Base-by-base conservation (phyloP, 2,113 vertebrate genomes). In the Hymenochirus boettgeri region DNA sequence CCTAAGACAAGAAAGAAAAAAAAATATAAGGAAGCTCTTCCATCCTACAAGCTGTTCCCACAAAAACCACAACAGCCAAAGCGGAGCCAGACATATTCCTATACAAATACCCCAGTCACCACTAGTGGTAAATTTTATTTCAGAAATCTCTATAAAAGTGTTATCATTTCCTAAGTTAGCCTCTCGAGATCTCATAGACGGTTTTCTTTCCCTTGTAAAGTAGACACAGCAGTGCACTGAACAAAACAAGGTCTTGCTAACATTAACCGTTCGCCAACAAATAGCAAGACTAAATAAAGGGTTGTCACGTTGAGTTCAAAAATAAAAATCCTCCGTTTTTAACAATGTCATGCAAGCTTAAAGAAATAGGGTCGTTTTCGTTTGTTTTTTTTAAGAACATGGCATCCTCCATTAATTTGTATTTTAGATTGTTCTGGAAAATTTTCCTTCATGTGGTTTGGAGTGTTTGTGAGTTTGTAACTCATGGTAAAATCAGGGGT, bases 21-120 rank as follows among this genome's bases (percentile, higher is more conserved):
- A 31, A 31, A 31, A 31, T 2, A 69, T 42, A 52, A 12, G 46
- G 9, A 25, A 53, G 37, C 56, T 60, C 54, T n/a, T n/a, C n/a
- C n/a, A n/a, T n/a, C 71, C 46, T 62, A 59, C 58, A 70, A 58
- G 50, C 26, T 55, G 65, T 26, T 62, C 51, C 73, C 69, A 61
- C 60, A 65, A 52, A 72, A 75, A 71, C 64, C 64, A 69, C 63
- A 67, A 57, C 48, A 69, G 33, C 47, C 39, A 18, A 13, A 56
- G 47, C 22, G 71, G 71, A 73, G 71, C 69, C 64, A 73, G 64
- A 66, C 57, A 71, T 64, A 45, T 53, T 53, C 57, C 63, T 65
- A 48, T 65, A 65, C 70, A 73, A 73, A 73, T 51, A 64, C n/a
- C 19, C 27, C 55, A 69, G 48, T 48, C 57, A 42, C 56, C 63